Evolutionary conservation across 2,113 vertebrate genomes (phyloP).

Genomic region (Scophthalmus maximus): DNA sequence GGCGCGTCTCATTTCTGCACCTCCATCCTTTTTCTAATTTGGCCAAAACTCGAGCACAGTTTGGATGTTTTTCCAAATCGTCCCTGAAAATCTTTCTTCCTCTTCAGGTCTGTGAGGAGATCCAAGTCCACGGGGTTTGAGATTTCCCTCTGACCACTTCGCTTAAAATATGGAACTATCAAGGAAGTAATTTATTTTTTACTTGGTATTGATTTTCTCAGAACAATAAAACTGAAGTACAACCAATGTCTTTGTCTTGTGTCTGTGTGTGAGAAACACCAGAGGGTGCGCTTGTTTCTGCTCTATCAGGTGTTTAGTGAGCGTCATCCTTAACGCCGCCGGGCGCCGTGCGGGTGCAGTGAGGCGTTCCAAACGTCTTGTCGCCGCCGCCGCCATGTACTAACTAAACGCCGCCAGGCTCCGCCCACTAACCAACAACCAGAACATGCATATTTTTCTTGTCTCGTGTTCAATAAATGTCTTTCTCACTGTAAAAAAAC

Average conservation of each 20-base stretch:
- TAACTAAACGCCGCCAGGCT: too few species aligned
- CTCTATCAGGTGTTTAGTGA: too few species aligned
- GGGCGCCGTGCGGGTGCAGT: too few species aligned
- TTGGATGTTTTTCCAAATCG: background rate
- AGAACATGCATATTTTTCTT: too few species aligned
- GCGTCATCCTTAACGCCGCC: too few species aligned
- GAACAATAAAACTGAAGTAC: conserved; percentile 74
- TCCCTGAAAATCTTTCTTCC: too few species aligned
- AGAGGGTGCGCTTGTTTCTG: background rate
- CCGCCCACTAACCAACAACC: too few species aligned
- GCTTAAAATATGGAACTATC: conserved; percentile 19
- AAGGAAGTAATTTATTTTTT: conserved; percentile 73
- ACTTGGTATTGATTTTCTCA: conserved; percentile 70
- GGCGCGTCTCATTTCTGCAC: background rate
- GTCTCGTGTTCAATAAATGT: too few species aligned
- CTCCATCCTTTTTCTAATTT: background rate
- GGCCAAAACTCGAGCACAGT: background rate
- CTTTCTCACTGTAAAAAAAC: too few species aligned
- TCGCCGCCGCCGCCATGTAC: too few species aligned
- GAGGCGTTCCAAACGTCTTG: too few species aligned
- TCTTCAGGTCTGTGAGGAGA: background rate
- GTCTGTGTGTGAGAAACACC: background rate
- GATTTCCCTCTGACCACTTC: conserved; percentile 31
- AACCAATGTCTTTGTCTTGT: background rate
- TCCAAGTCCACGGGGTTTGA: too few species aligned